phyloP scores from a whole-genome alignment of 2,113 vertebrate species.

The Motacilla tschutschensis region DNA sequence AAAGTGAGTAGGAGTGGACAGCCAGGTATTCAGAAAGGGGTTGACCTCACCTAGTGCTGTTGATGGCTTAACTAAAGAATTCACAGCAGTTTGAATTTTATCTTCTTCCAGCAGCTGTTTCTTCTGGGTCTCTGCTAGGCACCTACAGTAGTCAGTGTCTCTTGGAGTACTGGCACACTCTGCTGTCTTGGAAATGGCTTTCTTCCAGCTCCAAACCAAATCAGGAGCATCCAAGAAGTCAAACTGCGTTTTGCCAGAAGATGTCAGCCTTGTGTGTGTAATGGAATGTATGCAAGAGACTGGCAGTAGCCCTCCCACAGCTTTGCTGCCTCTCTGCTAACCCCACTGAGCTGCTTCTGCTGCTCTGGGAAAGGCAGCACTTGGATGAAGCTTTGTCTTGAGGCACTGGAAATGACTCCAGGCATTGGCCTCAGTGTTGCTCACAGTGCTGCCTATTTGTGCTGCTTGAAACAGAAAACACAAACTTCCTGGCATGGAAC shows the following conservation, averaged over 20 bases:
- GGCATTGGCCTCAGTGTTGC: not conserved
- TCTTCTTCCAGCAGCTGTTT: not conserved
- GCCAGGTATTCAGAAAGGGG: fast-evolving
- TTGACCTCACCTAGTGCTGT: fast-evolving
- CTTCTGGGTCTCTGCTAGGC: not conserved
- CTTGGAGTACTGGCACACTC: not conserved
- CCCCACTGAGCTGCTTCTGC: conserved; percentile 24
- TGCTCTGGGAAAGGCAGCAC: conserved; percentile 40
- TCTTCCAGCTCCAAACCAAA: not conserved
- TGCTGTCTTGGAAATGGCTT: not conserved
- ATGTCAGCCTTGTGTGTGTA: conserved; percentile 68
- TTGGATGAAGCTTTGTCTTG: conserved; percentile 34
- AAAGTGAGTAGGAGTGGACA: no score
- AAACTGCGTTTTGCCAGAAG: conserved; percentile 52
- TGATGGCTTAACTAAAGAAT: not conserved
- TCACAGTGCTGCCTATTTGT: conserved; percentile 26
- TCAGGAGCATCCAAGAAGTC: not conserved
- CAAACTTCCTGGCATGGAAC: not conserved
- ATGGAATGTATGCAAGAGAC: not conserved
- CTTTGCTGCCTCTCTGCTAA: conserved; percentile 13
- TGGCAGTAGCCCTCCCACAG: not conserved
- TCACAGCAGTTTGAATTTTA: no score
- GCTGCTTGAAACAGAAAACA: not conserved
- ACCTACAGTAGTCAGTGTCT: not conserved
- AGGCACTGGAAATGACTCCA: conserved; percentile 23